Evolutionary conservation across 2,113 vertebrate species (phyloP), one percentile per base, ranked within the genome.

Genomic region (Heterocephalus glaber): DNA sequence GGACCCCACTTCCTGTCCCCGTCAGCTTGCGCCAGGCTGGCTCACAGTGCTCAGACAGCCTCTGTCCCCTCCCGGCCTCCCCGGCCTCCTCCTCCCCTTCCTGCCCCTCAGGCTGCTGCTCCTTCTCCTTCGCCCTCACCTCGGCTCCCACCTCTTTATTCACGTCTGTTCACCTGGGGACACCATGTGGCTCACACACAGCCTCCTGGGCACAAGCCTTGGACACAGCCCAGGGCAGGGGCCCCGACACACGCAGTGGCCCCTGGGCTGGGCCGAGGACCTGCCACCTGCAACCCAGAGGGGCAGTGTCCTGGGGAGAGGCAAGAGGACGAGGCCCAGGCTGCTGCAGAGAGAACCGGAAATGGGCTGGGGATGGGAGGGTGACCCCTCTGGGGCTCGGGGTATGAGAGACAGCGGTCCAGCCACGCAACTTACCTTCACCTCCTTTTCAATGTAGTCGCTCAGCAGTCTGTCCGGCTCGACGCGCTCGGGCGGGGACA

Each of bases 401-500:
- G 7, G 41, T 7, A 13, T 28, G n/a, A 19, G 10, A 70, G 49
- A 3, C 1, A 20, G 52, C n/a, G n/a, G 74, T 56, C 41, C 4
- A 54, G 90, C 87, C 49, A 41, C 54, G 0, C 3, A 0, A 87
- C 70, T 89, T 95, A 99, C 99, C 99, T 99, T 99, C 95, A 99
- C 99, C 98, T 99, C 99, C 97, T 99, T 99, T 97, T 99, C 99
- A 35, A 99, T 99, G 98, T 99, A 99, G 98, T 99, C 99, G 6
- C 99, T 99, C 74, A 99, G 98, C 97, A 99, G 98, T 97, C 99
- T 98, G 95, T 99, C 99, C 0, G 99, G 99, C 95, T 99, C 99
- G 1, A 99, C 99, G 3, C 99, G 99, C 96, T 99, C 99, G 0
- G 99, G 99, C 97, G 99, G 98, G 58, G 99, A 98, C 74, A 99